Evolutionary conservation across 1,140 invertebrate species (phyloP).

Genomic region (Pachyrhynchus sulphureomaculatus): DNA sequence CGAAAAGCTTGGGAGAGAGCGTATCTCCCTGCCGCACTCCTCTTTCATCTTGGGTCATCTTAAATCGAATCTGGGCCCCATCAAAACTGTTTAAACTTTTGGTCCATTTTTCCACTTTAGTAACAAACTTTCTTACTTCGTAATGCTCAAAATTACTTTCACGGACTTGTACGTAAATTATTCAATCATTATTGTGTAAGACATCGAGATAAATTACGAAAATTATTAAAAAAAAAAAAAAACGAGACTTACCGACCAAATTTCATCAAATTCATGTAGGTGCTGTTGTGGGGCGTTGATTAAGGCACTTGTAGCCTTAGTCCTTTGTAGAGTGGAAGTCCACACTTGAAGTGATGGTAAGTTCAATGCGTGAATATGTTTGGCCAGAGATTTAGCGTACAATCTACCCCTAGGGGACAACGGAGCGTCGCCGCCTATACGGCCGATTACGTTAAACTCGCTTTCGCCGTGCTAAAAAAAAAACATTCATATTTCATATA

Average conservation of each 20-base stretch:
- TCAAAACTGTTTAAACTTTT: too few relatives aligned
- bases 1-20: too few relatives aligned
- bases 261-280: constrained; percentile 81
- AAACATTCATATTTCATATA: constrained; percentile 21
- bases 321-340: constrained; percentile 83
- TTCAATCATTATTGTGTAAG: too few relatives aligned
- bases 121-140: too few relatives aligned
- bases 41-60: too few relatives aligned
- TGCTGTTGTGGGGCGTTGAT: constrained; percentile 81
- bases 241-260: constrained; percentile 74
- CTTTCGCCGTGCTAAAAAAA: constrained; percentile 84
- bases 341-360: constrained; percentile 76
- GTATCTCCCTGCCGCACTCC: too few relatives aligned
- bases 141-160: too few relatives aligned
- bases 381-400: constrained; percentile 76
- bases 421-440: constrained; percentile 86
- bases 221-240: too few relatives aligned
- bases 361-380: constrained; percentile 70
- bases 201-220: too few relatives aligned
- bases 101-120: too few relatives aligned
- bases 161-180: too few relatives aligned
- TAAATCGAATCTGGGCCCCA: too few relatives aligned
- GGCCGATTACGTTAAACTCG: constrained; percentile 85
- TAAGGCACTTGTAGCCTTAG: constrained; percentile 80
- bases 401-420: constrained; percentile 76